Conservation (phyloP, 2,797 vertebrate genomes). For the Scleropages formosus region DNA sequence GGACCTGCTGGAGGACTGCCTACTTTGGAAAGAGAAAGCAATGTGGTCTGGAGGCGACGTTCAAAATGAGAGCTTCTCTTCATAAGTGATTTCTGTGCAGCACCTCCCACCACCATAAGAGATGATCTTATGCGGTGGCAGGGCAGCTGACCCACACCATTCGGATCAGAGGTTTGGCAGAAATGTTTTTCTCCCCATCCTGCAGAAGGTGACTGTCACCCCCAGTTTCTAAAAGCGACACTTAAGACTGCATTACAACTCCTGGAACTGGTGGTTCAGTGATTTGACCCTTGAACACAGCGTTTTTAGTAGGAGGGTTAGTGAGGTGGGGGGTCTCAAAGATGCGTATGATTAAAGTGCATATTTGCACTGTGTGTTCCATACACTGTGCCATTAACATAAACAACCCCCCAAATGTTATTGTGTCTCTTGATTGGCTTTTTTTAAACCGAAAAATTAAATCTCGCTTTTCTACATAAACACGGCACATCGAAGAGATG, state of each 20-base stretch:
- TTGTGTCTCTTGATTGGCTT: constrained; percentile 29
- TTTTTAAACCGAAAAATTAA: constrained; percentile 29
- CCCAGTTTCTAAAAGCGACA: constrained; percentile 58
- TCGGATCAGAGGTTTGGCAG: constrained; percentile 57
- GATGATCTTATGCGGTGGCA: too few relatives aligned
- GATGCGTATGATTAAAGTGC: constrained; percentile 39
- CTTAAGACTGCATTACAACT: constrained; percentile 59
- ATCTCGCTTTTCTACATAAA: constrained; percentile 28
- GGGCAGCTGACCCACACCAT: constrained; percentile 26
- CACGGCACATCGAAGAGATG: constrained; percentile 34
- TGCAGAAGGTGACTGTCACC: constrained; percentile 47
- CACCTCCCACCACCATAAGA: too few relatives aligned
- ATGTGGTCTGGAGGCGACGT: too few relatives aligned
- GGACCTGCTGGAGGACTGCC: too few relatives aligned
- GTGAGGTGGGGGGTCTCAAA: neutral
- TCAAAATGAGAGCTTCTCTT: too few relatives aligned
- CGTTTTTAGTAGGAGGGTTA: too few relatives aligned
- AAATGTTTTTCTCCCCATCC: constrained; percentile 54
- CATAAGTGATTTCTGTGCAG: too few relatives aligned
- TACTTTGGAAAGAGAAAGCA: too few relatives aligned
- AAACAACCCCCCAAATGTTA: constrained; percentile 40
- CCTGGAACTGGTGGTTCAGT: constrained; percentile 25
- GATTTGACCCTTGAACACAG: too few relatives aligned
- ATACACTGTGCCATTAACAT: constrained; percentile 34
- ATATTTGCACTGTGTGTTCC: constrained; percentile 45